phyloP scores from a whole-genome alignment of 2,888 invertebrate genomes.

The Salticus scenicus region DNA sequence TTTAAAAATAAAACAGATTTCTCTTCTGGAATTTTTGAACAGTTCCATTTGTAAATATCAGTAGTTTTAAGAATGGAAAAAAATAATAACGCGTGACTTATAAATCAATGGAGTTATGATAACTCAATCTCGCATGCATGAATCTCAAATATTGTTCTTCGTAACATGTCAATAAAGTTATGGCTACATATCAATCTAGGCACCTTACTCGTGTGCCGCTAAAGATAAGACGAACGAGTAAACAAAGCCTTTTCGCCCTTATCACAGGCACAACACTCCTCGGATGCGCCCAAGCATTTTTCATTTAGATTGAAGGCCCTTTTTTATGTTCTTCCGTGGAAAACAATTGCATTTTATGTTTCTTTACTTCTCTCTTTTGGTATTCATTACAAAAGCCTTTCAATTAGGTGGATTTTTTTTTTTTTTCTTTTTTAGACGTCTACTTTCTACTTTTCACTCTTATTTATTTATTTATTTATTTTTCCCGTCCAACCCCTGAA shows the following conservation, averaged over 20 bases:
- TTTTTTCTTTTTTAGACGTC: not conserved
- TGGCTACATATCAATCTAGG: constrained; percentile 61
- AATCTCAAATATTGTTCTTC: constrained; percentile 63
- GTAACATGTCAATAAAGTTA: constrained; percentile 60
- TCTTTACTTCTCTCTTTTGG: constrained; percentile 10
- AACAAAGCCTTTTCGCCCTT: constrained; percentile 51
- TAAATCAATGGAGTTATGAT: constrained; percentile 55
- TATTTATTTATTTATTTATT: not conserved
- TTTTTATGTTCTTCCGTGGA: not conserved
- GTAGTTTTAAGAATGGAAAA: not conserved
- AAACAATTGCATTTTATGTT: constrained; percentile 47
- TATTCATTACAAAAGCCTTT: constrained; percentile 53
- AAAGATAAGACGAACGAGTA: constrained; percentile 50
- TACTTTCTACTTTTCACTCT: no score
- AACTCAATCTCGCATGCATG: constrained; percentile 57
- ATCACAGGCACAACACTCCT: constrained; percentile 56
- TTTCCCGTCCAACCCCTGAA: no score
- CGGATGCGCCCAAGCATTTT: constrained; percentile 38
- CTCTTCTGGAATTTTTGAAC: not conserved
- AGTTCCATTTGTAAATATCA: constrained; percentile 29
- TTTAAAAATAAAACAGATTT: no score
- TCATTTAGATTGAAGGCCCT: constrained; percentile 22
- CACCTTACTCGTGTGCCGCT: constrained; percentile 43
- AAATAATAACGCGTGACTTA: constrained; percentile 31
- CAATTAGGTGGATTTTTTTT: constrained; percentile 35